Evolutionary conservation across 2,797 vertebrate genomes (phyloP).

Genomic region (Muscicapa striata): DNA sequence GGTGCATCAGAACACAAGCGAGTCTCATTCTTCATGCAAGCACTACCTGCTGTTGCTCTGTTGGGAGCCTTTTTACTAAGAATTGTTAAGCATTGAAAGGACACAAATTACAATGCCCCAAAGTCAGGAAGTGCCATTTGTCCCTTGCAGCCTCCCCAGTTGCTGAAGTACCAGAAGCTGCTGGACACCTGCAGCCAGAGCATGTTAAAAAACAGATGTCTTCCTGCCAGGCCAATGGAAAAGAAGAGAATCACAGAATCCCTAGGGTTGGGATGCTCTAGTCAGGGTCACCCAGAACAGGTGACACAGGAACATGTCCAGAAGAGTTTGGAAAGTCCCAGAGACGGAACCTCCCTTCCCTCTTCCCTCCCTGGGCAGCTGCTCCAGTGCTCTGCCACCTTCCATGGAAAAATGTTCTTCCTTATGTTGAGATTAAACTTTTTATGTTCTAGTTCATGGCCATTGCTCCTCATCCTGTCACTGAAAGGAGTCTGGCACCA

Average conservation of each 20-base stretch:
- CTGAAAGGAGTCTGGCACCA: neutral
- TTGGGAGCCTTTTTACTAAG: neutral
- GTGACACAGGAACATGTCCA: neutral
- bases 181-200: neutral
- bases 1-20: neutral
- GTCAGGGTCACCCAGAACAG: neutral
- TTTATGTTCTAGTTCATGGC: neutral
- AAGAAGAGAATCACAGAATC: neutral
- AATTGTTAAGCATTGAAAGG: neutral
- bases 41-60: neutral
- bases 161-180: neutral
- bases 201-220: fast-evolving
- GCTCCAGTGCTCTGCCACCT: neutral
- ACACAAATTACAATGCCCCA: fast-evolving
- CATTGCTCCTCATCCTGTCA: neutral
- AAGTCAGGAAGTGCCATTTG: neutral
- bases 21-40: neutral
- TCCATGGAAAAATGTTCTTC: neutral
- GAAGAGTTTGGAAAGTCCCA: neutral
- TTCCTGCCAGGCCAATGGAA: neutral
- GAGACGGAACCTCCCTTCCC: too few relatives aligned
- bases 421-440: neutral
- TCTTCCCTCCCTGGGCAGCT: neutral
- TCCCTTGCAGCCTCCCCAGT: neutral
- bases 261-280: neutral